Base-by-base conservation (phyloP, 2,797 vertebrate genomes). In the Phalloptychus januarius region DNA sequence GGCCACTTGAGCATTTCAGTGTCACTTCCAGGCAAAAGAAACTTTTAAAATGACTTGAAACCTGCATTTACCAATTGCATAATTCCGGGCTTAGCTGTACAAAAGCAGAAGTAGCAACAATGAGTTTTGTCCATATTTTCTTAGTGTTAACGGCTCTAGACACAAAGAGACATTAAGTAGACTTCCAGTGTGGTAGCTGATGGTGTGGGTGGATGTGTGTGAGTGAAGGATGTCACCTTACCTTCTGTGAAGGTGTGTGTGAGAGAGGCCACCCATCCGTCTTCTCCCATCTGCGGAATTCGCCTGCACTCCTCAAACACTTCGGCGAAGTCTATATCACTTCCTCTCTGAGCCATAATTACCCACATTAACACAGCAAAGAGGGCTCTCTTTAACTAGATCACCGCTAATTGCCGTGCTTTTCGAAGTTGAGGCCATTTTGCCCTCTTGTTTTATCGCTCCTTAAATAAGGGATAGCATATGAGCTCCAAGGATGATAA, bases 301-400 rank as follows among this genome's bases (percentile, higher is more conserved):
- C 25, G 10, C 63, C 2, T 12, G 71, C 67, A 18, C 80, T 79
- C 83, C 65, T 82, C 79, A 77, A 58, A 76, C 78, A 65, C 63
- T 23, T 67, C 38, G 85, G 78, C 79, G 72, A 65, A 65, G 61
- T 40, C 20, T 40, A 12, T 90, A 88, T 77, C 84, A 84, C 87
- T 90, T 86, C 79, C 87, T 89, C 79, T 91, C 84, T 88, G 88
- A 79, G 85, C 88, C 82, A 61, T 91, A 91, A 94, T 94, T 90
- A 91, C 77, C 83, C 72, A 88, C 86, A 92, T 93, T 92, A 93
- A 78, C 80, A 76, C 23, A 31, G 80, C 81, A 87, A 90, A 92
- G 79, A 86, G 81, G 75, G 77, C 77, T 86, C 78, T 89, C 83
- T 94, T 92, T 87, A 91, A 83, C 76, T 80, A 80, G 85, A 93